Conservation (phyloP, 2,113 vertebrate genomes). For the Vanacampus margaritifer region DNA sequence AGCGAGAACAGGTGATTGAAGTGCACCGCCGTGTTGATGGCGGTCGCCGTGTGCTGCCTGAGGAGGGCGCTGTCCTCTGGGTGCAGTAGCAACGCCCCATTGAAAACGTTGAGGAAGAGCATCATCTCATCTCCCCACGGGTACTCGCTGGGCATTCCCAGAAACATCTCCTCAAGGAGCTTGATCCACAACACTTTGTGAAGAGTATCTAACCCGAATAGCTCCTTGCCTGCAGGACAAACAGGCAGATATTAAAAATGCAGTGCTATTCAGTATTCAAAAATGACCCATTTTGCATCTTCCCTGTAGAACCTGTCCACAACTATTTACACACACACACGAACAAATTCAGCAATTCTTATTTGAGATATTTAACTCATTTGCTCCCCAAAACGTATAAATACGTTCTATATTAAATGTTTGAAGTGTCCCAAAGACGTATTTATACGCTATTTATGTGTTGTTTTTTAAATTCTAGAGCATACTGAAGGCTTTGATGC, state of each 20-base stretch:
- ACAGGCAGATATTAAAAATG: neutral
- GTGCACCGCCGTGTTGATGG: constrained; percentile 96
- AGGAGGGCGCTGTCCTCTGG: constrained; percentile 94
- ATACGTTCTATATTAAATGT: no score
- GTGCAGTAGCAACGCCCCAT: constrained; percentile 92
- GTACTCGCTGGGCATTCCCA: constrained; percentile 98
- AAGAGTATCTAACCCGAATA: constrained; percentile 94
- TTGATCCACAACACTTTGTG: constrained; percentile 99
- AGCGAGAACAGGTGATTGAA: constrained; percentile 99
- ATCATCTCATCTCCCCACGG: constrained; percentile 99
- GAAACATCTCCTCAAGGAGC: constrained; percentile 98
- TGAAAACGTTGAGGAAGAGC: constrained; percentile 97
- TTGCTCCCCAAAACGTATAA: no score
- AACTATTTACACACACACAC: no score
- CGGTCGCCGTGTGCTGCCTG: constrained; percentile 91
- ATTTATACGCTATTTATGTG: no score
- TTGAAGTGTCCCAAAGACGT: no score
- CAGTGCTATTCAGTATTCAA: neutral
- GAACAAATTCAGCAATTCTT: no score
- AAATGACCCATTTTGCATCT: no score
- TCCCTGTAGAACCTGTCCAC: no score
- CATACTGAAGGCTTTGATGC: no score
- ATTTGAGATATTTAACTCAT: no score
- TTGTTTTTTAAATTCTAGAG: no score
- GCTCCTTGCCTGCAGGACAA: constrained; percentile 84